Evolutionary conservation across 2,113 vertebrate species (phyloP), one percentile per base, ranked within the genome.

Genomic region (Lophius piscatorius): DNA sequence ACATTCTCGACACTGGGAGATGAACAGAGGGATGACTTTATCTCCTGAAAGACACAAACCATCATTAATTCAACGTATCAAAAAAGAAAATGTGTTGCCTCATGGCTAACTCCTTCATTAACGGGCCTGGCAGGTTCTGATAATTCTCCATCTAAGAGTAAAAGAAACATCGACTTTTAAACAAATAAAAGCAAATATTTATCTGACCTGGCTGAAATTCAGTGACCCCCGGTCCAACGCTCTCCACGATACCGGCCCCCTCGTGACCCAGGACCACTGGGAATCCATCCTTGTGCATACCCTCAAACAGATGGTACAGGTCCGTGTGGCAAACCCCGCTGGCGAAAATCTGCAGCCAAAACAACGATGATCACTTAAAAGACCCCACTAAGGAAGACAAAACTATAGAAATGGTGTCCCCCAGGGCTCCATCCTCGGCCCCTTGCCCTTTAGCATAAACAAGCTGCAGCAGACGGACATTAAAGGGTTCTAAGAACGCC

Each of bases 241-340:
- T 96, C 78, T 96, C 94, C 34, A 96, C 93, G 4, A 94, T 86
- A 2, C 94, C 94, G 3, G 91, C 92, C 31, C 88, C 94, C 81
- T 96, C 94, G 0, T 96, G 95, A 3, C 95, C 95, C 3, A 92
- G 91, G 10, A 96, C 91, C 1, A 87, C 65, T 13, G 94, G 94
- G 72, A 92, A 96, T 4, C 87, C 79, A 0, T 80, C 55, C 10
- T 83, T 69, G 1, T 91, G 74, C 78, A 92, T 85, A 1, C 12
- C 33, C 1, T 93, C 93, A 63, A 82, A 71, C 13, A 91, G 36
- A 47, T 93, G 44, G 18, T 92, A 91, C 7, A 92, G 67, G 39
- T 95, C 94, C 0, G 94, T 90, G 61, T 79, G 82, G 74, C 96
- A 98, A 51, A 98, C 83, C 2, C 90, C 91, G 0, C 92, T 82